Percentiles rank a stretch among this genome's conserved stretches.
These are phyloP conservation scores for Thymelicus lineola DNA, from an alignment of 2,888 invertebrate species.

Conservation along the genomic window DNA sequence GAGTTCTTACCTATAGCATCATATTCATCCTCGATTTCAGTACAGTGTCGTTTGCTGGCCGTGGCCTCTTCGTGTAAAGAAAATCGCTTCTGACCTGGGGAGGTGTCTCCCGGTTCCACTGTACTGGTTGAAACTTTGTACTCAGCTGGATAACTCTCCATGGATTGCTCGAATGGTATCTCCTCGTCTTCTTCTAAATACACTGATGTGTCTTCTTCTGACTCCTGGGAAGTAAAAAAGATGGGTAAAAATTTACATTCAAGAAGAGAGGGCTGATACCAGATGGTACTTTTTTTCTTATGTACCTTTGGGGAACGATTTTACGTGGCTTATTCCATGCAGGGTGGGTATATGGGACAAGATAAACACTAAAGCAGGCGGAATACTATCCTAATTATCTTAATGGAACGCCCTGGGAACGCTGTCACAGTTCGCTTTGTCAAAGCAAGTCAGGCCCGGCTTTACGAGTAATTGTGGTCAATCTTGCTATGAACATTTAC, in stretches of 20 bases:
- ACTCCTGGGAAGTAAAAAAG: constrained; percentile 50
- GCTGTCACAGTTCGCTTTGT: too few relatives aligned
- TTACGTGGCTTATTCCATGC: too few relatives aligned
- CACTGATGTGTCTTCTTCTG: constrained; percentile 55
- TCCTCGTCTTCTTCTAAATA: constrained; percentile 47
- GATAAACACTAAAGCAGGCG: too few relatives aligned
- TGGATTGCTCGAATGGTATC: constrained; percentile 43
- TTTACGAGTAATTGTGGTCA: too few relatives aligned
- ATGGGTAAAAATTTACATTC: not conserved
- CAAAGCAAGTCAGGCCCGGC: too few relatives aligned
- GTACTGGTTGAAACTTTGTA: constrained; percentile 48
- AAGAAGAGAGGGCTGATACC: too few relatives aligned
- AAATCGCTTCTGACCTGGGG: constrained; percentile 45
- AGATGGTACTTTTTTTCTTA: too few relatives aligned
- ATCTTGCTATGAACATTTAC: too few relatives aligned
- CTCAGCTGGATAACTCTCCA: constrained; percentile 47
- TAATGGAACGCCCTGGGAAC: too few relatives aligned
- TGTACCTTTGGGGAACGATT: too few relatives aligned
- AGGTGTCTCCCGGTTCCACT: constrained; percentile 49
- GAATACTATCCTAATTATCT: too few relatives aligned
- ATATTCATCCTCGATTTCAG: constrained; percentile 73
- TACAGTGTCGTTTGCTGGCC: constrained; percentile 57
- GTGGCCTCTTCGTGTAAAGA: constrained; percentile 52
- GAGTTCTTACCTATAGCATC: constrained; percentile 69
- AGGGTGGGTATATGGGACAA: too few relatives aligned